Percentiles rank a stretch among this genome's conserved stretches.
phyloP scores from a whole-genome alignment of 2,888 invertebrate species.

The Lacanobia wlatinum region DNA sequence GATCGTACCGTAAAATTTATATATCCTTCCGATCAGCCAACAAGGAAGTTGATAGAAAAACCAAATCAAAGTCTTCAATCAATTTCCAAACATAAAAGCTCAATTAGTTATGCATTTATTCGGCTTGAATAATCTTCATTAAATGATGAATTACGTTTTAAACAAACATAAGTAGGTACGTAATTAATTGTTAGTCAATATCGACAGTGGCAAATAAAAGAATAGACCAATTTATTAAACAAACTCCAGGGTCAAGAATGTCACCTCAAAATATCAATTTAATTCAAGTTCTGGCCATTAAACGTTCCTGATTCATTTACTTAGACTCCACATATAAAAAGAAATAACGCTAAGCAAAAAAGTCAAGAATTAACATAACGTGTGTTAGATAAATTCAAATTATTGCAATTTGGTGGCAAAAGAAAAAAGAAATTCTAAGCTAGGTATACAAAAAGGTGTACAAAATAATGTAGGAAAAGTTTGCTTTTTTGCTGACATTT shows the following conservation, averaged over 20 bases:
- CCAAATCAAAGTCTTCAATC: constrained; percentile 16
- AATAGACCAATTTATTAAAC: constrained; percentile 68
- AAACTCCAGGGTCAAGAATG: constrained; percentile 76
- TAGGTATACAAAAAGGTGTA: not conserved
- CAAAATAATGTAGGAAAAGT: not conserved
- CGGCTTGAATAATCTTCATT: constrained; percentile 24
- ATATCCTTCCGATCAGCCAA: constrained; percentile 14
- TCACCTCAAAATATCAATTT: constrained; percentile 75
- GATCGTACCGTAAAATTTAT: constrained; percentile 5
- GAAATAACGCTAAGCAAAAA: constrained; percentile 68
- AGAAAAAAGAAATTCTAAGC: constrained; percentile 36
- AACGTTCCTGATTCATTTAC: constrained; percentile 77
- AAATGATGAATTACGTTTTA: constrained; percentile 7
- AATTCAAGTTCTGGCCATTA: constrained; percentile 58
- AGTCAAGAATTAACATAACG: constrained; percentile 58
- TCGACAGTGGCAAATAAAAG: constrained; percentile 68
- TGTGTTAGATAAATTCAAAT: constrained; percentile 50
- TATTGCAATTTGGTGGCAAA: constrained; percentile 33
- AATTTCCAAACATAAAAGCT: constrained; percentile 7
- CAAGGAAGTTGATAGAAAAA: constrained; percentile 26
- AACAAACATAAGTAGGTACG: constrained; percentile 19
- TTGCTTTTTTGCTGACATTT: constrained; percentile 12
- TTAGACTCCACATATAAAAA: constrained; percentile 73
- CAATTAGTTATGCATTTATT: constrained; percentile 34
- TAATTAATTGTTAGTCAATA: constrained; percentile 41